Evolutionary conservation across 2,888 invertebrate species (phyloP), one percentile per base, ranked within the genome.

Genomic region (Dasypogon diadema): DNA sequence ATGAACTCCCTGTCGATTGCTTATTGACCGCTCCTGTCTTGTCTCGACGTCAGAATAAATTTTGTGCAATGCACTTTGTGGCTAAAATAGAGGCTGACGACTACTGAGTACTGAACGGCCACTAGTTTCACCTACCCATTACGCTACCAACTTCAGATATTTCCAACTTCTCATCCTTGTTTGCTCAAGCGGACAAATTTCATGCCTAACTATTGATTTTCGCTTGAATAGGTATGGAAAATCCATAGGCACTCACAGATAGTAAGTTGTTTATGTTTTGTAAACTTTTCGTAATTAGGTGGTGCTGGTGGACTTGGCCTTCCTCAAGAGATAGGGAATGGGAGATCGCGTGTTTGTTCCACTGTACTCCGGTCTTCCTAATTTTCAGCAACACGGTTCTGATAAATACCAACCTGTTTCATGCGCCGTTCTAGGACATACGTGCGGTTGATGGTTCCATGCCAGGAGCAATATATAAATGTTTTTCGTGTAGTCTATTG

Each of bases 251-350:
- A 12, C 42, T 42, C 42, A 10, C 26, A 8, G 18, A 54, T 26
- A 6, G 48, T 63, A 22, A 48, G 30, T 26, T 75, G 65, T 75
- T 68, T 70, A 75, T 37, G 54, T 70, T 70, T 46, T 37, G 26
- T 37, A 37, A 54, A 54, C 26, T 51, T 54, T 75, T 75, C 56
- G 51, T 72, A 37, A 51, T 63, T 51, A 18, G 60, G 22, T 16
- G 10, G 51, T 75, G 60, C 16, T 16, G 10, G 51, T 75, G 63
- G 54, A 54, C 60, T 75, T 51, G 73, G 73, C 73, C 73, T 73
- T 73, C 73, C 73, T 37, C 73, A 73, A 73, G 26, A 12, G 54
- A 16, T 56, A 8, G n/a, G 55, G 54, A 54, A 18, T 46, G 21
- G n/a, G 73, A 54, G 55, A 30, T 73, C 42, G 73, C 73, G 73